phyloP scores from a whole-genome alignment of 2,113 vertebrate species.

The Ammodytes marinus region DNA sequence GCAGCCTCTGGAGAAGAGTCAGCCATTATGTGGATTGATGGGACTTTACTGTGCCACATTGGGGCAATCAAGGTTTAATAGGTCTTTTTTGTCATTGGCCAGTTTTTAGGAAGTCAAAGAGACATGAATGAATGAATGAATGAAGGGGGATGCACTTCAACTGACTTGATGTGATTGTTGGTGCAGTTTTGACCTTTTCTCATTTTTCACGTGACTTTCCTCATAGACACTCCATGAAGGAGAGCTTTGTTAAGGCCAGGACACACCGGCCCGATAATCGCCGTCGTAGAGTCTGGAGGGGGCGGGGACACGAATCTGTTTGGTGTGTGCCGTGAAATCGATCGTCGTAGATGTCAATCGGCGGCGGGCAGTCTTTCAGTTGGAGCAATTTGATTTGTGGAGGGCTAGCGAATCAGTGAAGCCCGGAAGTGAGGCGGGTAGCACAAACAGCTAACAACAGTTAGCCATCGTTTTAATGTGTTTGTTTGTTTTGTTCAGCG shows the following conservation, averaged over 20 bases:
- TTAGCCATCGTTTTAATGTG: too few relatives aligned
- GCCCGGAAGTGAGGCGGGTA: too few relatives aligned
- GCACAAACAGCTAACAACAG: too few relatives aligned
- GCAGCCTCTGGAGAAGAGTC: constrained; percentile 34
- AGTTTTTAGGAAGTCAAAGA: constrained; percentile 47
- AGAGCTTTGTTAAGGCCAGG: not conserved
- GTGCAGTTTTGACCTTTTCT: constrained; percentile 37
- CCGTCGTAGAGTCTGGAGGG: too few relatives aligned
- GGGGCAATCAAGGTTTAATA: constrained; percentile 74
- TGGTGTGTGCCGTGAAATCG: too few relatives aligned
- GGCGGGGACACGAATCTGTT: too few relatives aligned
- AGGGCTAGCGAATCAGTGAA: too few relatives aligned
- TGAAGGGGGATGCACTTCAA: constrained; percentile 27
- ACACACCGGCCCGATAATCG: too few relatives aligned
- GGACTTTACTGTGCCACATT: constrained; percentile 67
- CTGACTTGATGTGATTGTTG: constrained; percentile 33
- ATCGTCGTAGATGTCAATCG: too few relatives aligned
- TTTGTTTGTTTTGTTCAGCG: too few relatives aligned
- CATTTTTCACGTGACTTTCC: constrained; percentile 46
- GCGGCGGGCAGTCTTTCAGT: too few relatives aligned
- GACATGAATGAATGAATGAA: constrained; percentile 17
- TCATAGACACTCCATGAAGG: not conserved
- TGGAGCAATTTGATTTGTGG: too few relatives aligned
- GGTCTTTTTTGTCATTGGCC: constrained; percentile 70
- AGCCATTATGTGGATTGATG: constrained; percentile 77